Evolutionary conservation across 2,797 vertebrate species (phyloP), one percentile per base, ranked within the genome.

Genomic region (Erethizon dorsatum): DNA sequence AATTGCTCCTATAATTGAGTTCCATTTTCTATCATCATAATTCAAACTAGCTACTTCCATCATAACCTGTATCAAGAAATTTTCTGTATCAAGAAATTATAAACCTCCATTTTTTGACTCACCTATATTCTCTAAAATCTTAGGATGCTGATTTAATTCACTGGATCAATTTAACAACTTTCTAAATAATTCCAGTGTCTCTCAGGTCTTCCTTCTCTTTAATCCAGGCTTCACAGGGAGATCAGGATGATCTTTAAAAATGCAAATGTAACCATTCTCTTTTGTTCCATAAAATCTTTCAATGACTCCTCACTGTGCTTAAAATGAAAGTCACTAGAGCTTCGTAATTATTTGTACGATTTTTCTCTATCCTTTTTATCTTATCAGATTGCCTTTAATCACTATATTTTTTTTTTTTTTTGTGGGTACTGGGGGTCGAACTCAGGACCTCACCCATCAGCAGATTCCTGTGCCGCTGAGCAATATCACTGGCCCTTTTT

Each of bases 221-320:
- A 85, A 65, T 45, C 33, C 59, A 92, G 2, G 37, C 54, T 89
- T 91, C 52, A 88, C 45, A 63, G 47, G 37, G 71, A 94, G 18
- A 47, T 94, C 47, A 89, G 5, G 78, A 28, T 94, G 47, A 73
- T 59, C 80, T 94, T 93, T 94, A 47, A 65, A 86, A 91, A 47
- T 95, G 33, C 47, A 87, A 79, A 86, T 73, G 9, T 79, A 41
- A 78, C 69, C 4, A 1, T 69, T 47, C 24, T 17, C 31, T 59
- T 85, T 18, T 45, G n/a, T 22, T 93, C 13, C 59, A 50, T 56
- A 69, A 80, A 78, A 54, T 9, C 37, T 88, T 73, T 65, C 10
- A 45, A 28, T 67, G 78, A 54, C 7, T 75, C 57, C 10, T 14
- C 59, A 63, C 2, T 10, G 14, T 37, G 52, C 15, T 56, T 41